Percentiles rank a stretch among this genome's conserved stretches.
Evolutionary conservation across 92 coral and sea anemone species (phyloP).

Genomic region (Umimayanthus kanabou): DNA sequence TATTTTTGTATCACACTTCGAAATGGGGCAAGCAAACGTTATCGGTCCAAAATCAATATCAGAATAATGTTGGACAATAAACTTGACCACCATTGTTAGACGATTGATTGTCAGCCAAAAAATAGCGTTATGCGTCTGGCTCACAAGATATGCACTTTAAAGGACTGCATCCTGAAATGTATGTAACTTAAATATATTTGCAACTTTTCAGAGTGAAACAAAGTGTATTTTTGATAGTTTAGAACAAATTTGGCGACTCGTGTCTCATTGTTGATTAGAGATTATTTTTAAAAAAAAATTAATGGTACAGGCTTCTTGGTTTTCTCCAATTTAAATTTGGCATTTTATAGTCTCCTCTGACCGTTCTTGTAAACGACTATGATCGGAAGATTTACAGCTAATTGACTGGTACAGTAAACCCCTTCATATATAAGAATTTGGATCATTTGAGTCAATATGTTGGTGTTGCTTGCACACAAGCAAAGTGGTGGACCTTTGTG

Average conservation of each 20-base stretch:
- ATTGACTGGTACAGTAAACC: neutral
- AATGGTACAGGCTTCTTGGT: neutral
- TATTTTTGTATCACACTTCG: neutral
- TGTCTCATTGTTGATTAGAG: neutral
- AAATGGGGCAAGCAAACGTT: neutral
- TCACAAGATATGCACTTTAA: constrained; percentile 1
- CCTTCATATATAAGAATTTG: neutral
- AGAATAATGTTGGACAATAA: neutral
- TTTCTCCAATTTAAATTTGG: neutral
- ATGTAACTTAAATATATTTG: neutral
- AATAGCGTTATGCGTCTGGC: neutral
- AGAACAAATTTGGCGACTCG: neutral
- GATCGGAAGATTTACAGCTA: neutral
- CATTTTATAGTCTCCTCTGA: neutral
- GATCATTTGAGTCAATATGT: neutral
- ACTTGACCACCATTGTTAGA: constrained; percentile 3
- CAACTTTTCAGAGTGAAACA: neutral
- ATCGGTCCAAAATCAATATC: neutral
- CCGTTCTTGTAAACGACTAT: neutral
- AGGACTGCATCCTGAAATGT: neutral
- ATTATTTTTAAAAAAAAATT: neutral
- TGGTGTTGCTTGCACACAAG: neutral
- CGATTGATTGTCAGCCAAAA: constrained; percentile 1
- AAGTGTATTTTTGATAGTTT: neutral
- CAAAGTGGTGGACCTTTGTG: neutral